Conservation (phyloP, 2,888 invertebrate species). For the Parnassius orleans region DNA sequence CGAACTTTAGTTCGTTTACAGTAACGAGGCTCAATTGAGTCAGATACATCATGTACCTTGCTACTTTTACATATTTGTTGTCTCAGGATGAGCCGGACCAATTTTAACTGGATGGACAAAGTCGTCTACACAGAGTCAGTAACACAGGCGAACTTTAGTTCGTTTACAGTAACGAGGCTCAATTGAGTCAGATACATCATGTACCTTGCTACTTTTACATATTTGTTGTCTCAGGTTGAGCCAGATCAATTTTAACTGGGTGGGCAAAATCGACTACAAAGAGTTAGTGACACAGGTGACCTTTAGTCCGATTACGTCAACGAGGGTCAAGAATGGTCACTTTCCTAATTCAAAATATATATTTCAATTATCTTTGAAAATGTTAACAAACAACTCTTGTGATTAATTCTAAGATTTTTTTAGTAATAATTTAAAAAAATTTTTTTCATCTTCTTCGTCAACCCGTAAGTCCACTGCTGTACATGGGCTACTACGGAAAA, state of each 20-base stretch:
- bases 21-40: neutral
- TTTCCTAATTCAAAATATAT: too few species aligned
- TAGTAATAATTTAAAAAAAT: too few species aligned
- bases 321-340: too few species aligned
- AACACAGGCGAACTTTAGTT: conserved; percentile 13
- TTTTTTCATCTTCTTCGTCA: too few species aligned
- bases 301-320: neutral
- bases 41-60: conserved; percentile 36
- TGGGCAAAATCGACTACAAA: conserved; percentile 28
- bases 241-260: conserved; percentile 44
- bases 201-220: conserved; percentile 38
- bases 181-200: conserved; percentile 34
- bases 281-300: conserved; percentile 15
- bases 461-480: too few species aligned
- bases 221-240: conserved; percentile 35
- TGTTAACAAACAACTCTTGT: too few species aligned
- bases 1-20: conserved; percentile 11
- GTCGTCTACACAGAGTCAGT: conserved; percentile 25
- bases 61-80: conserved; percentile 40
- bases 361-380: too few species aligned
- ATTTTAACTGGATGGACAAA: conserved; percentile 39
- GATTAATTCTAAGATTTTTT: too few species aligned
- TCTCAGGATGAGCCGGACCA: conserved; percentile 38
- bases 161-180: too few species aligned
- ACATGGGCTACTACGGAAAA: too few species aligned